Evolutionary conservation across 2,888 invertebrate species (phyloP).

Genomic region (Caenorhabditis becei): DNA sequence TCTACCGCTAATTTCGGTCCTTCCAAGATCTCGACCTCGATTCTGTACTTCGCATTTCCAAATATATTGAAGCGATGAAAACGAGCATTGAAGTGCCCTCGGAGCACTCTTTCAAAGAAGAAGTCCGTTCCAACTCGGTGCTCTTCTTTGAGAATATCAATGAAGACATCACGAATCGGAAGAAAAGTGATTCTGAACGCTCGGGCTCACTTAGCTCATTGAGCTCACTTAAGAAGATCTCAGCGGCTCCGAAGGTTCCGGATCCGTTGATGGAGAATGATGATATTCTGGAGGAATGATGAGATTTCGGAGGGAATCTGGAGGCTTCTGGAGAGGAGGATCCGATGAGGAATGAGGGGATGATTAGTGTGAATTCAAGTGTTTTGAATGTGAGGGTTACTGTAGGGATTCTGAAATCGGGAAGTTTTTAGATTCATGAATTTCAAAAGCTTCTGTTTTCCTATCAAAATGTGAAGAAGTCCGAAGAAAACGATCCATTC

Average conservation of each 20-base stretch:
- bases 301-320: conserved; percentile 5
- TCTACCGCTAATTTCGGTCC: conserved; percentile 3
- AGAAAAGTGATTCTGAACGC: conserved; percentile 22
- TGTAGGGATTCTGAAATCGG: not conserved
- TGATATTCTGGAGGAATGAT: conserved; percentile 38
- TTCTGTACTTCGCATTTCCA: conserved; percentile 32
- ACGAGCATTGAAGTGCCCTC: conserved; percentile 11
- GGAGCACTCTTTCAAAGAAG: conserved; percentile 38
- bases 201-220: conserved; percentile 22
- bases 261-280: conserved; percentile 33
- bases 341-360: conserved; percentile 15
- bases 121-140: conserved; percentile 40
- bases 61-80: conserved; percentile 37
- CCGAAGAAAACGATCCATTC: conserved; percentile 22
- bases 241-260: conserved; percentile 27
- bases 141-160: conserved; percentile 49
- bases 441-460: conserved; percentile 6
- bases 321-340: conserved; percentile 5
- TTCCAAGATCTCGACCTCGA: conserved; percentile 44
- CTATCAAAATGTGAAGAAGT: not conserved
- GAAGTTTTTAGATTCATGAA: conserved; percentile 17
- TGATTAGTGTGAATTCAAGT: conserved; percentile 32
- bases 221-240: conserved; percentile 18
- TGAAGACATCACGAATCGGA: conserved; percentile 38
- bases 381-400: conserved; percentile 16